Evolutionary conservation across 2,888 invertebrate species (phyloP).

Genomic region (Schizaphis graminum): DNA sequence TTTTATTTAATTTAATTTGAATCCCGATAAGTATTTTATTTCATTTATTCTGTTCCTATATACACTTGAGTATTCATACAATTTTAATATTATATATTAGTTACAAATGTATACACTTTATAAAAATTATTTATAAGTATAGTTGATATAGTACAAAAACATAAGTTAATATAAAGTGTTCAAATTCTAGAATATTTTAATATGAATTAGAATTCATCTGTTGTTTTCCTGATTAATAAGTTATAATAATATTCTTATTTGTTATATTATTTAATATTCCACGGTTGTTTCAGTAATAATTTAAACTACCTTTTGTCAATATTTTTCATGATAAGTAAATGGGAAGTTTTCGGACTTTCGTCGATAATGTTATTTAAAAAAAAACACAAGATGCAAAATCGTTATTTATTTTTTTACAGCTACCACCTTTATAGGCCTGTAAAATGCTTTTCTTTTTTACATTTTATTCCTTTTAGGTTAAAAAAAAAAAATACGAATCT

Average conservation of each 20-base stretch:
- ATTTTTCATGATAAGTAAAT: constrained; percentile 17
- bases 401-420: constrained; percentile 35
- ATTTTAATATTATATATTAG: neutral
- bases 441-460: constrained; percentile 42
- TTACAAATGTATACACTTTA: neutral
- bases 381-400: constrained; percentile 47
- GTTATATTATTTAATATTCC: constrained; percentile 52
- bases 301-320: constrained; percentile 17
- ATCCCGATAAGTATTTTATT: neutral
- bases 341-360: constrained; percentile 42
- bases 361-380: constrained; percentile 50
- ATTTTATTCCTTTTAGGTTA: constrained; percentile 5
- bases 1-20: neutral
- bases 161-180: neutral
- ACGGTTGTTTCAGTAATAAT: constrained; percentile 27
- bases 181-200: neutral
- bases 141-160: neutral
- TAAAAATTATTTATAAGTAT: neutral
- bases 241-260: constrained; percentile 11
- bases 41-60: neutral
- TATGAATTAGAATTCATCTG: constrained; percentile 4
- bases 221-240: constrained; percentile 27
- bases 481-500: constrained; percentile 26
- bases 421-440: constrained; percentile 26
- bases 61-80: neutral